Conservation (phyloP, 2,797 vertebrate species). For the Merluccius polli region DNA sequence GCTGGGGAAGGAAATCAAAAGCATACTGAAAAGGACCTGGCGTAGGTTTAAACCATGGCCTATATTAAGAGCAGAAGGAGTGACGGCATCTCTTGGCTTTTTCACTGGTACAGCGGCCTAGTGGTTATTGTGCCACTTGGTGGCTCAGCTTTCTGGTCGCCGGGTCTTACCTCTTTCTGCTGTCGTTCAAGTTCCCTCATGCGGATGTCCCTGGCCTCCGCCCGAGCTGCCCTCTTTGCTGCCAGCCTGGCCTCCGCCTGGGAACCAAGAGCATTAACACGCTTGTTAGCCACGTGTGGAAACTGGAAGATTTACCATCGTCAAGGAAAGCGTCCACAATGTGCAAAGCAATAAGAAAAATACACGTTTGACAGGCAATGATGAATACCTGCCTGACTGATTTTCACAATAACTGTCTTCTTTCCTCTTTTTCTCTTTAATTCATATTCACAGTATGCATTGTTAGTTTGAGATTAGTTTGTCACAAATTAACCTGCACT, state of each 20-base stretch:
- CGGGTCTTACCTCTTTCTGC: constrained; percentile 87
- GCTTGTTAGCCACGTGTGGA: constrained; percentile 35
- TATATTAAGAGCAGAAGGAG: background rate
- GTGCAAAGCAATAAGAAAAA: background rate
- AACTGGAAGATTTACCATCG: constrained; percentile 5
- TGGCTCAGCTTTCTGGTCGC: background rate
- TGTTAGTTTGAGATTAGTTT: background rate
- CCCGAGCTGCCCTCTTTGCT: constrained; percentile 92
- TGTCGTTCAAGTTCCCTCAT: constrained; percentile 97
- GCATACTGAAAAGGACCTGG: background rate
- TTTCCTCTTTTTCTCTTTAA: background rate
- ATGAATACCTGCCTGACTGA: background rate
- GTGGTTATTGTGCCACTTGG: background rate
- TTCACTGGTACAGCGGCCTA: background rate
- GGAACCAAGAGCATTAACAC: constrained; percentile 46
- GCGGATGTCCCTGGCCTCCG: constrained; percentile 96
- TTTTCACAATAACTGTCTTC: too few species aligned
- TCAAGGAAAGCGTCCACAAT: background rate
- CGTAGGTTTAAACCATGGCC: background rate
- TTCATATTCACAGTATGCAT: background rate
- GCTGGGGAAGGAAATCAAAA: background rate
- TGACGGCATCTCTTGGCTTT: background rate
- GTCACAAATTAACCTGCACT: background rate
- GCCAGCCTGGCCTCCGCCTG: constrained; percentile 97
- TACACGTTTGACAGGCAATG: background rate